Percentiles rank a stretch among this genome's conserved stretches.
phyloP scores from a whole-genome alignment of 1,140 invertebrate species.

The Sycophaga agraensis region DNA sequence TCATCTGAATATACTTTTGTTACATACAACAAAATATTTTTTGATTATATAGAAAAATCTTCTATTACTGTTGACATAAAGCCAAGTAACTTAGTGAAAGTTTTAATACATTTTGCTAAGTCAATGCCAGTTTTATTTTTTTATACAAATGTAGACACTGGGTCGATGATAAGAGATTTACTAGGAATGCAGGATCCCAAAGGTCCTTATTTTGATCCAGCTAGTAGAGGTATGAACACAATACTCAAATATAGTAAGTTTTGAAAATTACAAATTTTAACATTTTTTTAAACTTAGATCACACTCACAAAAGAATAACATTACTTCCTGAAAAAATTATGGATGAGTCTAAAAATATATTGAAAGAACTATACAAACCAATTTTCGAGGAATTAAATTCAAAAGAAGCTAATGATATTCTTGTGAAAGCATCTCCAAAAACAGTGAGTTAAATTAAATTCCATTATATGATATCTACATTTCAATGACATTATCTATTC shows the following conservation, averaged over 20 bases:
- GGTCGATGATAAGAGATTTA: slow-evolving; percentile 65
- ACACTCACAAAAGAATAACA: slow-evolving; percentile 74
- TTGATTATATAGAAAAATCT: slow-evolving; percentile 42
- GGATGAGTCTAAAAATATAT: slow-evolving; percentile 65
- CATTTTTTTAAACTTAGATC: slow-evolving; percentile 47
- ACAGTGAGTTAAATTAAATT: slow-evolving; percentile 47
- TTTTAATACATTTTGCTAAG: slow-evolving; percentile 74
- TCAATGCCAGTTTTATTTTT: slow-evolving; percentile 75
- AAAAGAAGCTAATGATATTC: slow-evolving; percentile 78
- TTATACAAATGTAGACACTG: slow-evolving; percentile 68
- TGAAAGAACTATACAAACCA: slow-evolving; percentile 65
- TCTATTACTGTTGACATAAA: slow-evolving; percentile 65
- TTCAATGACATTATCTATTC: not conserved
- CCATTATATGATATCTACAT: not conserved
- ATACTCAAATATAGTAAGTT: not conserved
- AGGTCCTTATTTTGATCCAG: slow-evolving; percentile 62
- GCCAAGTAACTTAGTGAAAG: slow-evolving; percentile 68
- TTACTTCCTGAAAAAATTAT: slow-evolving; percentile 71
- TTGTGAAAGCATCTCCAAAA: slow-evolving; percentile 73
- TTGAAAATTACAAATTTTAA: not conserved
- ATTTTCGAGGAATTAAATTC: slow-evolving; percentile 70
- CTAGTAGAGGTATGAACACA: slow-evolving; percentile 63
- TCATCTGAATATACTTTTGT: not conserved
- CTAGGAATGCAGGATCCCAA: slow-evolving; percentile 62
- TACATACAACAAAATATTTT: not conserved